phyloP scores from a whole-genome alignment of 2,113 vertebrate genomes.

The Psilopsiagon aymara region DNA sequence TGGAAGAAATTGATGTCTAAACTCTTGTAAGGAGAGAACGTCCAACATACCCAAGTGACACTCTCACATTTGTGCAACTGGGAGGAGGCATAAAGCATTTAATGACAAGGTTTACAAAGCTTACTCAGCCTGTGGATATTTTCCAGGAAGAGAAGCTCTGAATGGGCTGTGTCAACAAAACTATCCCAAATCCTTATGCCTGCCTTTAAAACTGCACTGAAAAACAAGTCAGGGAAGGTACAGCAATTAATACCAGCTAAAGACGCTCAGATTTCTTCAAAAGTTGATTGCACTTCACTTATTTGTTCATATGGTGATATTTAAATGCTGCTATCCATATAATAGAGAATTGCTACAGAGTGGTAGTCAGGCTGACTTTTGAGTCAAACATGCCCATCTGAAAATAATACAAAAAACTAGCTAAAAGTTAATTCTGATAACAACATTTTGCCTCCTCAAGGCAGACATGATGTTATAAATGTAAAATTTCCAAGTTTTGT shows the following conservation, averaged over 20 bases:
- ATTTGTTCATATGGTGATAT: background rate
- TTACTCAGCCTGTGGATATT: background rate
- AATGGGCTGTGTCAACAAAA: constrained; percentile 5
- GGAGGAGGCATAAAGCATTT: background rate
- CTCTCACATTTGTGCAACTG: background rate
- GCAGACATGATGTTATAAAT: constrained; percentile 62
- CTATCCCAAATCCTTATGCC: background rate
- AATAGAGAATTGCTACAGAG: background rate
- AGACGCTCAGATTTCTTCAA: background rate
- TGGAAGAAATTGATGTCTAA: background rate
- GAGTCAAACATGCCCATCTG: background rate
- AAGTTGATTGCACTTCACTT: background rate
- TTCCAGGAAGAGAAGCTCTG: constrained; percentile 21
- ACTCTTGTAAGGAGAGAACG: background rate
- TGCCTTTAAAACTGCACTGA: background rate
- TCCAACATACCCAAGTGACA: background rate
- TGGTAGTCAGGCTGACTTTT: background rate
- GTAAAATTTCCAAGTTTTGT: constrained; percentile 59
- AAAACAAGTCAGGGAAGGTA: background rate
- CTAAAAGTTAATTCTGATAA: constrained; percentile 48
- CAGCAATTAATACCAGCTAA: background rate
- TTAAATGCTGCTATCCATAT: background rate
- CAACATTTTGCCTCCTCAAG: constrained; percentile 43
- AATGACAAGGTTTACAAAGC: background rate
- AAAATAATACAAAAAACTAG: background rate